Base-by-base conservation (phyloP, 2,113 vertebrate genomes). In the Eubucco bourcierii region DNA sequence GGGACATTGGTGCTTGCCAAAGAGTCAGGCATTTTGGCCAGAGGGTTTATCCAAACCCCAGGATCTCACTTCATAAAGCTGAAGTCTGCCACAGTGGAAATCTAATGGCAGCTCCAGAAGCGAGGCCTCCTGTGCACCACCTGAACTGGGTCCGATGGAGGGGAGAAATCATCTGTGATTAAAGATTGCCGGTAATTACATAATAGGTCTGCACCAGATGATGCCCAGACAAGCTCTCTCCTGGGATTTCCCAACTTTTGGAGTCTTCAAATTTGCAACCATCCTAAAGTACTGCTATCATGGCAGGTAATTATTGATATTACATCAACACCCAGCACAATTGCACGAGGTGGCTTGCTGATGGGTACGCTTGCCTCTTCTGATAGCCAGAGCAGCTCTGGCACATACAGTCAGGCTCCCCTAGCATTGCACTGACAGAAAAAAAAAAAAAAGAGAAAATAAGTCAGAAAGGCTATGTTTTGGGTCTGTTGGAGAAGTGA, bases 161-260 rank as follows among this genome's bases (percentile, higher is more conserved):
- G 18, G 19, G 25, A 12, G 74, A 56, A 46, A 24, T 64, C 33
- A 80, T 31, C 61, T 68, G 55, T 81, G 86, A 84, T 96, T 96
- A 90, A 96, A 88, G 65, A 93, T 93, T 34, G 58, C 5, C 4
- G 1, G 73, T 91, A 96, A 96, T 93, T 96, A 95, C 84, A 91
- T 95, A 95, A 92, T 93, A 92, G 74, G 55, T 34, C 84, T 28
- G 86, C 77, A 84, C 76, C 73, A 94, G 86, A 88, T 75, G 84
- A 80, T 93, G 90, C 94, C 93, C 84, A 83, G 93, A 92, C 94
- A 94, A 93, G 91, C 91, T 96, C 90, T 76, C 65, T 93, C 21
- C 63, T 79, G 93, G 91, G 93, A 94, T 96, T 95, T 95, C 95
- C 96, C 94, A 86, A 87, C 91, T 95, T 95, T 77, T 44, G 84